Evolutionary conservation across 1,140 invertebrate genomes (phyloP).

Genomic region (Mycetomoellerius zeteki): DNA sequence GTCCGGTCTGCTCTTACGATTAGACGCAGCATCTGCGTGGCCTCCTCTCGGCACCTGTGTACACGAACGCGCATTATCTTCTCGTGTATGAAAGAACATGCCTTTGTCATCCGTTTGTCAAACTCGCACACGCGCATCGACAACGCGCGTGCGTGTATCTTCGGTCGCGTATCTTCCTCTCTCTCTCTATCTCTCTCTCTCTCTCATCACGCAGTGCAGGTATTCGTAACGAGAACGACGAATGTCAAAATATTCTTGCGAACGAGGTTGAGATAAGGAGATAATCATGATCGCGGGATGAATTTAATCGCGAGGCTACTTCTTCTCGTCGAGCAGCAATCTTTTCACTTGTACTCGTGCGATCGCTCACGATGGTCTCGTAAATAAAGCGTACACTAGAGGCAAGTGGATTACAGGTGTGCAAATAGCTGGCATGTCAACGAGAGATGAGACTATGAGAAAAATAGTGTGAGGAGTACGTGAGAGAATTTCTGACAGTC

Average conservation of each 20-base stretch:
- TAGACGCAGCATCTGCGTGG: conserved; percentile 83
- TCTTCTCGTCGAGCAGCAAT: background rate
- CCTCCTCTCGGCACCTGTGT: conserved; percentile 82
- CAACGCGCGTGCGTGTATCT: conserved; percentile 63
- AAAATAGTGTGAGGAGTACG: background rate
- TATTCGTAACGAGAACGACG: conserved; percentile 47
- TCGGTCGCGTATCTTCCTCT: conserved; percentile 32
- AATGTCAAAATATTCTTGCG: conserved; percentile 45
- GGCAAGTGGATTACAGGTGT: conserved; percentile 64
- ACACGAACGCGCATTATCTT: conserved; percentile 83
- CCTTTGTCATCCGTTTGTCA: conserved; percentile 80
- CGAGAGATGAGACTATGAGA: conserved; percentile 13
- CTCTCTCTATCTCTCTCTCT: background rate
- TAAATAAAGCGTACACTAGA: conserved; percentile 34
- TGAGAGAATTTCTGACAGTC: background rate
- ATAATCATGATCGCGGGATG: conserved; percentile 32
- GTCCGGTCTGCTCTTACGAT: conserved; percentile 58
- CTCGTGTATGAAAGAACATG: conserved; percentile 76
- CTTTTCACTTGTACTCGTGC: background rate
- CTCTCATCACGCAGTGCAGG: background rate
- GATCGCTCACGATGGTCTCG: background rate
- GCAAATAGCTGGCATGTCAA: conserved; percentile 41
- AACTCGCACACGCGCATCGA: conserved; percentile 62
- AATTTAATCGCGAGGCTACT: conserved; percentile 41
- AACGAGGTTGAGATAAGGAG: conserved; percentile 26